phyloP scores from a whole-genome alignment of 1,140 invertebrate genomes.

The Leucophenga varia region DNA sequence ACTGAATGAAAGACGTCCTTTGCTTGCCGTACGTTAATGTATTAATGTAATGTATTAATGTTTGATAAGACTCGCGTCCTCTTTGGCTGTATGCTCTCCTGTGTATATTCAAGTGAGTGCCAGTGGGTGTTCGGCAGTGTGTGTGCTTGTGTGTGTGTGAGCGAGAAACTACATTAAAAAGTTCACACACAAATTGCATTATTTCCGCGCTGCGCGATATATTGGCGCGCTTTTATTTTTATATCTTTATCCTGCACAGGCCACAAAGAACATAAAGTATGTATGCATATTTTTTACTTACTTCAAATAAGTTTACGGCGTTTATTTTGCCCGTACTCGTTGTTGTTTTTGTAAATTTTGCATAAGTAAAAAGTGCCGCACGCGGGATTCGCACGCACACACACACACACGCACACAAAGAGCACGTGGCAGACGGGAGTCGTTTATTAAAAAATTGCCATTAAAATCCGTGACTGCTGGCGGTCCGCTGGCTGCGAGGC shows the following conservation, averaged over 20 bases:
- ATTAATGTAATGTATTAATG: conserved; percentile 26
- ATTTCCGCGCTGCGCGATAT: conserved; percentile 39
- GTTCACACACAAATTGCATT: conserved; percentile 53
- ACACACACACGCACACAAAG: conserved; percentile 6
- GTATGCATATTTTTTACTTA: conserved; percentile 22
- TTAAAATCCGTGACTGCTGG: conserved; percentile 18
- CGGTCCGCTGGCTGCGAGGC: conserved; percentile 10
- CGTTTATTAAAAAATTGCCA: conserved; percentile 29
- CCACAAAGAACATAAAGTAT: conserved; percentile 33
- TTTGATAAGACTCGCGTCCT: conserved; percentile 31
- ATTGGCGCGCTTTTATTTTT: conserved; percentile 42
- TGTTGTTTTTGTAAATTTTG: conserved; percentile 35
- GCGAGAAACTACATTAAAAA: conserved; percentile 31
- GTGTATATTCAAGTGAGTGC: neutral
- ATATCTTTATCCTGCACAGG: conserved; percentile 3
- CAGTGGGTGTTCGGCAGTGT: neutral
- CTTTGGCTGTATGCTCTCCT: conserved; percentile 12
- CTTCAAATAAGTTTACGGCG: conserved; percentile 32
- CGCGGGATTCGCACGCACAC: neutral
- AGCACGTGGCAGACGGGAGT: conserved; percentile 9
- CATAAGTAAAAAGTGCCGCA: conserved; percentile 33
- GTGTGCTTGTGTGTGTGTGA: too few species aligned
- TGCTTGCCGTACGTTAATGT: conserved; percentile 17
- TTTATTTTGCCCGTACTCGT: conserved; percentile 17
- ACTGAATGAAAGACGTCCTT: too few species aligned